Evolutionary conservation across 2,888 invertebrate species (phyloP).

Genomic region (Mesochorus sp.): DNA sequence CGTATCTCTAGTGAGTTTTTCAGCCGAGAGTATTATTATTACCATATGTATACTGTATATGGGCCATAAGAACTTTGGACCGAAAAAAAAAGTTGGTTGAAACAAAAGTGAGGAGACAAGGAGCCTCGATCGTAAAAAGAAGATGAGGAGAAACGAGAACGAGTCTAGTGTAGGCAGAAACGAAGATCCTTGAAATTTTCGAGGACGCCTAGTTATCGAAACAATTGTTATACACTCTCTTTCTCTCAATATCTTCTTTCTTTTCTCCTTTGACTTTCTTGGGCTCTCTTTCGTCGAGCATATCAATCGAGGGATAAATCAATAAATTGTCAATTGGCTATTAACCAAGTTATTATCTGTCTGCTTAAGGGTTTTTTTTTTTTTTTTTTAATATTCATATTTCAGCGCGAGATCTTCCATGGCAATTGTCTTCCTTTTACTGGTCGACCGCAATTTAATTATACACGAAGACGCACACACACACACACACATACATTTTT

Average conservation of each 20-base stretch:
- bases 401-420: no score
- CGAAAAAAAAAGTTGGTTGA: constrained; percentile 27
- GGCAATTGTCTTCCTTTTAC: no score
- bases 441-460: no score
- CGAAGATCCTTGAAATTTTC: constrained; percentile 43
- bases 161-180: constrained; percentile 16
- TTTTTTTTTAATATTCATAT: no score
- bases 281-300: neutral
- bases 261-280: neutral
- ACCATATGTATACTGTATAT: constrained; percentile 29
- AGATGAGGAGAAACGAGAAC: constrained; percentile 20
- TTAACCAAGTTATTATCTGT: no score
- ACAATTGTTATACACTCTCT: constrained; percentile 38
- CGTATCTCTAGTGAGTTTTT: constrained; percentile 14
- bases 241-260: neutral
- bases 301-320: neutral
- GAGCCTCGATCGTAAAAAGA: constrained; percentile 13
- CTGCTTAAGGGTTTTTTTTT: no score
- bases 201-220: constrained; percentile 57
- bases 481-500: no score
- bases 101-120: constrained; percentile 39
- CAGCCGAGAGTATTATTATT: constrained; percentile 50
- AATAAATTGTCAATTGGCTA: neutral
- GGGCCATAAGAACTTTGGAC: constrained; percentile 23
- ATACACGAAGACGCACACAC: no score